A percentile compares a stretch with the other conserved stretches of the same genome.
phyloP scores from a whole-genome alignment of 2,113 vertebrate species.

The Barbus barbus region DNA sequence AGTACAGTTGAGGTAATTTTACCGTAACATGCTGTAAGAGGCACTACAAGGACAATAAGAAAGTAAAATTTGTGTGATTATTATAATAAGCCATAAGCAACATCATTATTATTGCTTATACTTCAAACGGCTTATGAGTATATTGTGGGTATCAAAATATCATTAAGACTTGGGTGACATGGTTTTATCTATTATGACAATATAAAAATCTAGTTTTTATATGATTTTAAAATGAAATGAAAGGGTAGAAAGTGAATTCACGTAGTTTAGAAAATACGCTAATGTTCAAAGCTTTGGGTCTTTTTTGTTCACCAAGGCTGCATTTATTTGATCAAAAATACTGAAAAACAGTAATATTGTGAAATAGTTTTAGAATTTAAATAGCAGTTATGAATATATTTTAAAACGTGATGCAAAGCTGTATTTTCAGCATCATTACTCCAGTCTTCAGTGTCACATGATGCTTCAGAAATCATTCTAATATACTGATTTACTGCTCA shows the following conservation, averaged over 20 bases:
- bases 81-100: neutral
- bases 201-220: too few relatives aligned
- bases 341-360: neutral
- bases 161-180: neutral
- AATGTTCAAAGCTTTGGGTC: neutral
- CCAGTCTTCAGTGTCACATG: too few relatives aligned
- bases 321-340: neutral
- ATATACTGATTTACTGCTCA: too few relatives aligned
- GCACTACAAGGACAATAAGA: neutral
- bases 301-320: neutral
- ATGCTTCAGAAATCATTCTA: too few relatives aligned
- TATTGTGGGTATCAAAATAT: neutral
- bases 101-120: neutral
- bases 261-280: neutral
- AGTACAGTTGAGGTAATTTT: neutral
- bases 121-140: neutral
- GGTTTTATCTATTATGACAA: too few relatives aligned
- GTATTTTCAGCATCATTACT: too few relatives aligned
- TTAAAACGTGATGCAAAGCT: neutral
- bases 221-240: neutral
- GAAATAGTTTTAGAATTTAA: neutral
- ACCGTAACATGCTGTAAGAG: neutral
- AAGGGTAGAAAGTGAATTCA: neutral
- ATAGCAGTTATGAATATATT: too few relatives aligned
- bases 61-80: neutral